Evolutionary conservation across 2,888 invertebrate genomes (phyloP), one percentile per base, ranked within the genome.

Genomic region (Halictus quadricinctus): DNA sequence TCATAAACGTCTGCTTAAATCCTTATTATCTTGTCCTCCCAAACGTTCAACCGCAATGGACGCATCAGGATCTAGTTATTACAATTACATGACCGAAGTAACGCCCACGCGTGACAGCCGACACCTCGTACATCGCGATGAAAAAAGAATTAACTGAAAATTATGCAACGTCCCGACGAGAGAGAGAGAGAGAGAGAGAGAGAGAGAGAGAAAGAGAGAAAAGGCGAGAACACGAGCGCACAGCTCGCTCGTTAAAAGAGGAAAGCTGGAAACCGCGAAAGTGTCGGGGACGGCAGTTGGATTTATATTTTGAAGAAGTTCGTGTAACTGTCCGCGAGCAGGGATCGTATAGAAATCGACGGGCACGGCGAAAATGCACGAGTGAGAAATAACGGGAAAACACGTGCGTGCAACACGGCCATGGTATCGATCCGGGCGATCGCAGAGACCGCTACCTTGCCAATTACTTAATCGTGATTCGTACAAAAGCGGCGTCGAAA

Each of bases 401-500:
- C 85, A 84, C 80, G 80, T 86, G 85, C 85, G 85, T 86, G 83
- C 80, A 83, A 85, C 82, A 85, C 83, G 83, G 77, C 75, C 72
- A 50, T 70, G 36, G 25, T 86, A 86, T 86, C 86, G 85, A 83
- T 85, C 77, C 83, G 78, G 66, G 64, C 60, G 83, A 86, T 86
- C 86, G 76, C 69, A 77, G 69, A 85, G 76, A 83, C 83, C 86
- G 85, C 78, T 86, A 85, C 79, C 80, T 85, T 69, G 83, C 83
- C 86, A 86, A 86, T 86, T 86, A 86, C 82, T 86, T 86, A 86
- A 86, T 86, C 85, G 82, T 76, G 86, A 83, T 86, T 85, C 75
- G 80, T 41, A 79, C 84, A 80, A 85, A 78, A 78, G 77, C 84
- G 48, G 77, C n/a, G 73, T 48, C 70, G 60, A 76, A n/a, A 75